A percentile compares a stretch with the other conserved stretches of the same genome.
These are phyloP conservation scores for Nemotelus pantherinus DNA, from an alignment of 2,888 invertebrate genomes.

Conservation along the genomic window DNA sequence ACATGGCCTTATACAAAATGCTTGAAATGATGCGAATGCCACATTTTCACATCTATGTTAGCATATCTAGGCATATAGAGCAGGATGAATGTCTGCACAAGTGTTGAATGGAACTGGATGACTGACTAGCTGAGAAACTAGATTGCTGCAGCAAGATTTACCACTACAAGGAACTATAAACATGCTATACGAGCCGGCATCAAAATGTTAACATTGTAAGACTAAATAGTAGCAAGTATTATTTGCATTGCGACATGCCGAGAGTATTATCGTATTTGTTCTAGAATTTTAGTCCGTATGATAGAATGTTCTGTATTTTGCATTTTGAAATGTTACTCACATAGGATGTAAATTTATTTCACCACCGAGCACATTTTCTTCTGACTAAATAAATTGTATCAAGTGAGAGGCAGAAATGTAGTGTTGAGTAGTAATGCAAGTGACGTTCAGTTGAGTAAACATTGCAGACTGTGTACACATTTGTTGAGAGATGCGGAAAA, in stretches of 20 bases:
- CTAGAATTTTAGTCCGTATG: background rate
- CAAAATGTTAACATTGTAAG: conserved; percentile 23
- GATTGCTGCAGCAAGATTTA: conserved; percentile 33
- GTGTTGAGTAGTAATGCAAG: too few relatives aligned
- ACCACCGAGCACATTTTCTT: conserved; percentile 21
- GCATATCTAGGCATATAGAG: too few relatives aligned
- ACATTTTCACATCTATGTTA: too few relatives aligned
- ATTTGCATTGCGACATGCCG: conserved; percentile 38
- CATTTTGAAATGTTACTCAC: conserved; percentile 8
- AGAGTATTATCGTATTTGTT: background rate
- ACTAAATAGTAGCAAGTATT: conserved; percentile 23
- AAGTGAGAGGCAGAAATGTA: too few relatives aligned
- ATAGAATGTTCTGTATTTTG: conserved; percentile 14
- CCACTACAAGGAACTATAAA: conserved; percentile 21
- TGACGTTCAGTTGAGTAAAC: too few relatives aligned
- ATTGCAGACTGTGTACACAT: too few relatives aligned
- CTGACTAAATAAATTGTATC: too few relatives aligned
- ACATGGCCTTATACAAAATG: background rate
- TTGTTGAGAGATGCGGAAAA: too few relatives aligned
- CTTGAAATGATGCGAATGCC: too few relatives aligned
- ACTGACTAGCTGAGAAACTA: conserved; percentile 4
- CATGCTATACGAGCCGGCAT: background rate
- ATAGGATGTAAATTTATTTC: conserved; percentile 32
- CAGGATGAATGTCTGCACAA: background rate
- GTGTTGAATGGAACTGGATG: background rate